phyloP scores from a whole-genome alignment of 1,140 invertebrate genomes.

The Lordiphosa stackelbergi region DNA sequence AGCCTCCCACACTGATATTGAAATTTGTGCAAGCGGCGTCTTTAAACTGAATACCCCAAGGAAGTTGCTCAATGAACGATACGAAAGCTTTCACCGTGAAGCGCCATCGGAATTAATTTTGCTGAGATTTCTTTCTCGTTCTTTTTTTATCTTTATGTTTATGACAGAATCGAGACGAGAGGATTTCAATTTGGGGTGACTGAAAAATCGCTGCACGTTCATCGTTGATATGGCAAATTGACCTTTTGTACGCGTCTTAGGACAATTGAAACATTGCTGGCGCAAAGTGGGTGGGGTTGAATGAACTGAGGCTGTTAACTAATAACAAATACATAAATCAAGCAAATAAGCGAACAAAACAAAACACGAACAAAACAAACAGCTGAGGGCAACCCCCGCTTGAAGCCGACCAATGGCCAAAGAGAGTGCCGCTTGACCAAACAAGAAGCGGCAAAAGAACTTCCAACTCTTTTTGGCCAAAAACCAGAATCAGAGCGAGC shows the following conservation, averaged over 20 bases:
- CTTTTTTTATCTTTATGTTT: constrained; percentile 66
- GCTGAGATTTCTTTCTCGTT: constrained; percentile 47
- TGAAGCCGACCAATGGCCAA: constrained; percentile 52
- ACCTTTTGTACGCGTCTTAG: constrained; percentile 19
- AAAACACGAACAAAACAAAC: constrained; percentile 55
- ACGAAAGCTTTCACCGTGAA: constrained; percentile 54
- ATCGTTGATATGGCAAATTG: constrained; percentile 56
- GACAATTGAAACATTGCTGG: constrained; percentile 26
- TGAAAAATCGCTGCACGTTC: constrained; percentile 60
- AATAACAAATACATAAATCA: constrained; percentile 71
- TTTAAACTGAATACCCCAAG: constrained; percentile 58
- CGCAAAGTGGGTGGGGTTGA: constrained; percentile 22
- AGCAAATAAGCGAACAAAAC: constrained; percentile 59
- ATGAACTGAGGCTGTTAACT: constrained; percentile 44
- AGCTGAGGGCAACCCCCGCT: constrained; percentile 57
- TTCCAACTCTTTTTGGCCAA: constrained; percentile 49
- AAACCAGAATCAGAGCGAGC: constrained; percentile 51
- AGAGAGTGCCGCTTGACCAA: constrained; percentile 52
- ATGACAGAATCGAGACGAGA: constrained; percentile 47
- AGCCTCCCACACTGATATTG: constrained; percentile 39
- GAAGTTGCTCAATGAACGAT: constrained; percentile 42
- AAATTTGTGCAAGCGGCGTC: constrained; percentile 27
- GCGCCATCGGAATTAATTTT: constrained; percentile 60
- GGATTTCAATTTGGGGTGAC: constrained; percentile 61
- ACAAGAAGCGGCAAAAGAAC: constrained; percentile 38